Conservation (phyloP, 2,888 invertebrate genomes). For the Thera britannica region DNA sequence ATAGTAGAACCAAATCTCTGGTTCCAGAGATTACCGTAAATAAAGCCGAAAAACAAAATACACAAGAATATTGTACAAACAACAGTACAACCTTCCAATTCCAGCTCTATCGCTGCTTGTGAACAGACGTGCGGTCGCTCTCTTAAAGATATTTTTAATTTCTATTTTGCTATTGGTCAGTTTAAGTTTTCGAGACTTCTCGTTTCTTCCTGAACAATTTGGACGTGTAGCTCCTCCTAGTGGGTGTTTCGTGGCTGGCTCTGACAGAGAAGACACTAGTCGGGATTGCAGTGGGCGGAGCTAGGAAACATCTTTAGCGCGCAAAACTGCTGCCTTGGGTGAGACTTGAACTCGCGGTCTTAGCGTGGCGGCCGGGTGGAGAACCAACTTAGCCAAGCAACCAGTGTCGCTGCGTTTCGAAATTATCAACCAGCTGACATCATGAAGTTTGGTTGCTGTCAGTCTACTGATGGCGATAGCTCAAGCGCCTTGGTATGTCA, state of each 20-base stretch:
- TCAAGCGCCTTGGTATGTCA: neutral
- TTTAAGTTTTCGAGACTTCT: neutral
- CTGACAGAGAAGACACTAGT: neutral
- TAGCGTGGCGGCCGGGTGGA: neutral
- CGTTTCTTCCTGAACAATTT: conserved; percentile 1
- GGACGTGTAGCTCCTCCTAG: neutral
- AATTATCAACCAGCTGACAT: conserved; percentile 1
- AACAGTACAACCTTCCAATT: neutral
- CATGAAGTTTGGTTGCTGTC: neutral
- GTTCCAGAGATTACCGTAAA: too few relatives aligned
- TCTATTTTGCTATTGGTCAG: neutral
- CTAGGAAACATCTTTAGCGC: neutral
- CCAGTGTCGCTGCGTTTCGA: neutral
- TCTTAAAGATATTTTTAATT: neutral
- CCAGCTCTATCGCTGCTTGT: neutral
- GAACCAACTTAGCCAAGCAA: neutral
- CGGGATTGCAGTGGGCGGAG: neutral
- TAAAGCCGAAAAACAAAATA: too few relatives aligned
- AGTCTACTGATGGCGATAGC: neutral
- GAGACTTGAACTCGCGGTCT: neutral
- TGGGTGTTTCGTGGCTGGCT: neutral
- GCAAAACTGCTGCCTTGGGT: neutral
- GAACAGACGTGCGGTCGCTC: conserved; percentile 2
- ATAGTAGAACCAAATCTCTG: too few relatives aligned
- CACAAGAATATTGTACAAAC: too few relatives aligned